Evolutionary conservation across 30 jellyfish, hydroid and myxozoan genomes (phyloP).

Genomic region (Rhopilema esculentum): DNA sequence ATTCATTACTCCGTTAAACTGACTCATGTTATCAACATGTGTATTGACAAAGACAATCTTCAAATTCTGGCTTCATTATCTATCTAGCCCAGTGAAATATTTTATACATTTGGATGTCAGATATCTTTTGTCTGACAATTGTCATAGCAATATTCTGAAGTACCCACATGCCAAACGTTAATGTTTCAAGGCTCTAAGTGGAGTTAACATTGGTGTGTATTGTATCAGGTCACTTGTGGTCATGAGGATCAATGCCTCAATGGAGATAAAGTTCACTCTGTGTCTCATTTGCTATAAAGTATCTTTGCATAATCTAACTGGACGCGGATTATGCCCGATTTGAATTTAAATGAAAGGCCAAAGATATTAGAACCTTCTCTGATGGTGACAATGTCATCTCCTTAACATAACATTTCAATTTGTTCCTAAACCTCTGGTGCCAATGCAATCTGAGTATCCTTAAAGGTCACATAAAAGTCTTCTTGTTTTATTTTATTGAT

Average conservation of each 20-base stretch:
- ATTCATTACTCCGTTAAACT: too few species aligned
- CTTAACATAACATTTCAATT: too few species aligned
- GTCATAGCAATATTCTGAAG: background rate
- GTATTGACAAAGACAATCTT: background rate
- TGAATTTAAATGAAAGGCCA: background rate
- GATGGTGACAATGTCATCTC: background rate
- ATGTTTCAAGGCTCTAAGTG: background rate
- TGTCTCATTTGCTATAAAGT: background rate
- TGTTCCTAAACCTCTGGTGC: too few species aligned
- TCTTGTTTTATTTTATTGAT: too few species aligned
- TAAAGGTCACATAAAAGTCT: too few species aligned
- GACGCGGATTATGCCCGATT: background rate
- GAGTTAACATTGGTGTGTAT: background rate
- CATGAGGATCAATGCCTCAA: background rate
- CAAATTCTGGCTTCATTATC: background rate
- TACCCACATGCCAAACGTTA: background rate
- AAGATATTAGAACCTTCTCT: background rate
- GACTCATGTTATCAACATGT: too few species aligned
- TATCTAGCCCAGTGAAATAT: background rate
- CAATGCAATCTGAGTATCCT: too few species aligned
- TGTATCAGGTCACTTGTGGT: background rate
- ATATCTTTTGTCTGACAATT: background rate
- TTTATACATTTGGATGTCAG: background rate
- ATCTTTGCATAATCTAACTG: background rate
- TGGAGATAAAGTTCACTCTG: background rate